Evolutionary conservation across 2,888 invertebrate genomes (phyloP).

Genomic region (Oeneis ivallda): DNA sequence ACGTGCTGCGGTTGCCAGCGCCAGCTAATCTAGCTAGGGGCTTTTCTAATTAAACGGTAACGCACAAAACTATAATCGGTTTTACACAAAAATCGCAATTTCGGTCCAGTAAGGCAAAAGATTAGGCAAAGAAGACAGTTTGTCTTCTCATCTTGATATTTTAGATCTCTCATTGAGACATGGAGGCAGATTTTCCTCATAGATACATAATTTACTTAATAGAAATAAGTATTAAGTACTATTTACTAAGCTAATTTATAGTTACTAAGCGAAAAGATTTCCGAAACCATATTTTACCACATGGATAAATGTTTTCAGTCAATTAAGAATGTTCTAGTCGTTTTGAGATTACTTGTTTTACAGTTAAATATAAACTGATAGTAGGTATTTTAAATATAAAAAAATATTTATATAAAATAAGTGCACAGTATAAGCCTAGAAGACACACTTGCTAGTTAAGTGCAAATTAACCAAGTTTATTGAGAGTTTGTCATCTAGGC

Average conservation of each 20-base stretch:
- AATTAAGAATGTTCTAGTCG: conserved; percentile 75
- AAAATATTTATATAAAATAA: neutral
- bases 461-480: too few relatives aligned
- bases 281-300: conserved; percentile 14
- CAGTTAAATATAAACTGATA: neutral
- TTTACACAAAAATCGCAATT: neutral
- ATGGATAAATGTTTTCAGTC: conserved; percentile 64
- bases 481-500: too few relatives aligned
- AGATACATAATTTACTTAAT: neutral
- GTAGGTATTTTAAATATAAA: neutral
- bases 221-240: neutral
- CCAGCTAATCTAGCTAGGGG: too few relatives aligned
- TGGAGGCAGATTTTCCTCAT: neutral
- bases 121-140: neutral
- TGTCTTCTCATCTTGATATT: neutral
- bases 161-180: neutral
- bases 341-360: conserved; percentile 62
- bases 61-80: too few relatives aligned
- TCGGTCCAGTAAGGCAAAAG: neutral
- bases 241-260: neutral
- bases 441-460: too few relatives aligned
- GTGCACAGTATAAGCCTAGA: too few relatives aligned
- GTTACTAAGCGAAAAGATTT: neutral
- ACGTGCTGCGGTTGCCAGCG: too few relatives aligned
- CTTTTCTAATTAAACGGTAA: too few relatives aligned